Percentiles rank a stretch among this genome's conserved stretches.
Evolutionary conservation across 2,797 vertebrate species (phyloP).

Genomic region (Scomberomorus guttatus): DNA sequence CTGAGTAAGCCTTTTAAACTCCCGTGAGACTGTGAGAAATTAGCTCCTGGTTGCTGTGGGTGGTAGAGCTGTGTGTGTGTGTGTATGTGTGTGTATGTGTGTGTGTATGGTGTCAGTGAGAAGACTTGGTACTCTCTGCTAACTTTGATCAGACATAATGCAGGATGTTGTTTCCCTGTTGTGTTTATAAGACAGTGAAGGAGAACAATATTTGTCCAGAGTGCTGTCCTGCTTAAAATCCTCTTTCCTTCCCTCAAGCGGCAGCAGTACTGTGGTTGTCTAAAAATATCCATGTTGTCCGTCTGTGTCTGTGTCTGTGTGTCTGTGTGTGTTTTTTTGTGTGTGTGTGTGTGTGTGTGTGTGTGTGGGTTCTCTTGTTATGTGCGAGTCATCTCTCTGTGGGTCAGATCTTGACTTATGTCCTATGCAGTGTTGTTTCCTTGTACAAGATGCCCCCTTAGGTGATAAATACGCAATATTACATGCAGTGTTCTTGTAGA

Average conservation of each 20-base stretch:
- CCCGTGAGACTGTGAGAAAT: conserved; percentile 73
- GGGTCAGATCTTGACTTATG: conserved; percentile 32
- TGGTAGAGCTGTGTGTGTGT: conserved; percentile 23
- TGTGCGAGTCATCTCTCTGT: background rate
- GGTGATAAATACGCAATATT: conserved; percentile 19
- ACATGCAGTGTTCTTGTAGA: background rate
- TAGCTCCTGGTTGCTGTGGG: conserved; percentile 69
- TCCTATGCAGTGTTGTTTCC: conserved; percentile 11
- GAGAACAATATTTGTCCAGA: conserved; percentile 22
- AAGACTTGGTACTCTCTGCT: conserved; percentile 23
- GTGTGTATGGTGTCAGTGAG: conserved; percentile 26
- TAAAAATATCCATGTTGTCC: conserved; percentile 19
- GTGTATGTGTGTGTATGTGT: conserved; percentile 22
- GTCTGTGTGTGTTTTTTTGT: background rate
- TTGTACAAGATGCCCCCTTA: background rate
- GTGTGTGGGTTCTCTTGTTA: background rate
- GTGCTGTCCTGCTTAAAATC: conserved; percentile 21
- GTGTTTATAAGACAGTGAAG: conserved; percentile 19
- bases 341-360: background rate
- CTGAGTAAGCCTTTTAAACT: conserved; percentile 80
- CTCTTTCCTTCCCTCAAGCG: conserved; percentile 5
- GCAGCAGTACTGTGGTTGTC: conserved; percentile 4
- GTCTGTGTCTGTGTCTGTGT: background rate
- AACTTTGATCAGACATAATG: conserved; percentile 51
- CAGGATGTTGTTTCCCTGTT: conserved; percentile 33